Evolutionary conservation across 2,113 vertebrate genomes (phyloP), one percentile per base, ranked within the genome.

Genomic region (Castor canadensis): DNA sequence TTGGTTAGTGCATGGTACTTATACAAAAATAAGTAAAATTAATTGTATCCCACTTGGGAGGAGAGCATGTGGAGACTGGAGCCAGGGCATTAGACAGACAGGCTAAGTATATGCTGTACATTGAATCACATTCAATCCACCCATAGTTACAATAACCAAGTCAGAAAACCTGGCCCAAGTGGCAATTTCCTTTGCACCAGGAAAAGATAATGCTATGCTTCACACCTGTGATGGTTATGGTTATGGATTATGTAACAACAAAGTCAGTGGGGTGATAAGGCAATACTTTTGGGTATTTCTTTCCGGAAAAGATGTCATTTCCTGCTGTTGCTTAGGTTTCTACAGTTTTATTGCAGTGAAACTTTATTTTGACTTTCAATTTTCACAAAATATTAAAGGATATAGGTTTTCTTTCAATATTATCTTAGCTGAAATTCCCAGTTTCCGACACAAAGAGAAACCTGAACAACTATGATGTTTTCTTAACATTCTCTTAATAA

Each of bases 301-400:
- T 91, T 84, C 19, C 64, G 47, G 26, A 73, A 86, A 76, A 75
- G 5, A 82, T 69, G 5, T 20, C 3, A 35, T 49, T 71, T 83
- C 28, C 6, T 95, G 1, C 73, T 89, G 5, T 72, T 81, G 30
- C 30, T 88, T 72, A 76, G 30, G 19, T 88, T 86, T 77, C 19
- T 87, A 5, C 12, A 32, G 3, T 52, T 87, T 66, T 58, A 49
- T 32, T 35, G 45, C 6, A 82, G 6, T 79, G 24, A 26, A 82
- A 96, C 1, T 76, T 40, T 79, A n/a, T 60, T 40, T 89, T 60
- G 43, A 30, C 28, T 86, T 95, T 94, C 35, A 43, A 79, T 83
- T 73, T 94, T 45, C 24, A 56, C 40, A 82, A 32, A 67, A 19
- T 52, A 72, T 89, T 0, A 17, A 81, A 6, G 3, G 8, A 72